Conservation (phyloP, 2,797 vertebrate species). For the Spea hammondii region DNA sequence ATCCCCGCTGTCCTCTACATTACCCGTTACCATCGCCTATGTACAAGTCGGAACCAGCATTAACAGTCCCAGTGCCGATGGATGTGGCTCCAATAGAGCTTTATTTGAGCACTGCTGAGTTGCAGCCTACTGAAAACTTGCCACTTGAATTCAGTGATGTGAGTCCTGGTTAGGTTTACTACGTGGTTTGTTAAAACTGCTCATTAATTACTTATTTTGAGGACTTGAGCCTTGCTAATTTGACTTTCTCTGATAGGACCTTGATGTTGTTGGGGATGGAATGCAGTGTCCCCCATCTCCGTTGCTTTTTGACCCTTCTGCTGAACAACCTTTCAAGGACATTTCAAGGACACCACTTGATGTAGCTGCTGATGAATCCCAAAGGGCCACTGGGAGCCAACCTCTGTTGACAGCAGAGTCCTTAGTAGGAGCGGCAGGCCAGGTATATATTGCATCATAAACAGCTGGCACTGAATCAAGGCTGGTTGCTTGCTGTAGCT, state of each 20-base stretch:
- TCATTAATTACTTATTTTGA: background rate
- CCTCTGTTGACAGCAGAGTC: background rate
- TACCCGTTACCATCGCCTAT: slow-evolving; percentile 85
- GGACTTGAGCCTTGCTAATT: no score
- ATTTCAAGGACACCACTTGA: slow-evolving; percentile 82
- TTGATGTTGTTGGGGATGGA: slow-evolving; percentile 92
- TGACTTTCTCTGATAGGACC: slow-evolving; percentile 71
- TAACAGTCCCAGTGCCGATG: slow-evolving; percentile 78
- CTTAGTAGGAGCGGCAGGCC: background rate
- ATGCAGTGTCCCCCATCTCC: slow-evolving; percentile 92
- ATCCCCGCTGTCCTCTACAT: slow-evolving; percentile 90
- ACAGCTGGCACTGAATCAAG: slow-evolving; percentile 74
- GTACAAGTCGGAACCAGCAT: slow-evolving; percentile 86
- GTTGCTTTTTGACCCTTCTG: slow-evolving; percentile 87
- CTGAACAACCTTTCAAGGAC: slow-evolving; percentile 80
- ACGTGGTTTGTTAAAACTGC: background rate
- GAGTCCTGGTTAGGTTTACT: slow-evolving; percentile 60
- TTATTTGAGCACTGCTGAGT: slow-evolving; percentile 92
- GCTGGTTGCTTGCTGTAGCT: slow-evolving; percentile 72
- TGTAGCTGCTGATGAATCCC: slow-evolving; percentile 76
- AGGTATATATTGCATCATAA: slow-evolving; percentile 41
- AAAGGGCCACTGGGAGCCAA: slow-evolving; percentile 15
- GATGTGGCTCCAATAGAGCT: slow-evolving; percentile 79
- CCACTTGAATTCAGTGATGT: slow-evolving; percentile 97
- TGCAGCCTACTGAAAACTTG: slow-evolving; percentile 93